A percentile compares a stretch with the other conserved stretches of the same genome.
Evolutionary conservation across 2,888 invertebrate species (phyloP).

Genomic region (Plagodis dolabraria): DNA sequence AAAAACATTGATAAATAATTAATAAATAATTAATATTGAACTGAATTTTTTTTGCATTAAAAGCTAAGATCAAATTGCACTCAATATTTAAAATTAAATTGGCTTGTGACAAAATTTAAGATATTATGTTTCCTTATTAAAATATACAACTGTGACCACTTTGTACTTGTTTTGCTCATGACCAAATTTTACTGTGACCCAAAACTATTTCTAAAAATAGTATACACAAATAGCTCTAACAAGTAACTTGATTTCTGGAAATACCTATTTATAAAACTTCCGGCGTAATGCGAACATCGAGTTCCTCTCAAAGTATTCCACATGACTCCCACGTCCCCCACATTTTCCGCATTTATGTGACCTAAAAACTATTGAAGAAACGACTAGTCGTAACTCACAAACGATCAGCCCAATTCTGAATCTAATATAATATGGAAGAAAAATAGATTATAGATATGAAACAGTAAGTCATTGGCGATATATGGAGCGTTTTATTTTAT

Average conservation of each 20-base stretch:
- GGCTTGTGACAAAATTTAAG: too few relatives aligned
- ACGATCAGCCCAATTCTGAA: slow-evolving; percentile 34
- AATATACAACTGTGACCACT: too few relatives aligned
- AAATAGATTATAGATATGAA: slow-evolving; percentile 17
- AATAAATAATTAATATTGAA: too few relatives aligned
- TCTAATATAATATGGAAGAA: slow-evolving; percentile 15
- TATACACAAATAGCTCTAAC: slow-evolving; percentile 1
- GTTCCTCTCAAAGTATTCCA: slow-evolving; percentile 12
- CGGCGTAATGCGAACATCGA: slow-evolving; percentile 14
- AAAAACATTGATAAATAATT: too few relatives aligned
- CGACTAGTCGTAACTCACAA: slow-evolving; percentile 41
- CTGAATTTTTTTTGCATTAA: too few relatives aligned
- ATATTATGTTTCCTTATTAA: too few relatives aligned
- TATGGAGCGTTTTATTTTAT: slow-evolving; percentile 25
- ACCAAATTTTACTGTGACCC: too few relatives aligned
- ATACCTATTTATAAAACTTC: slow-evolving; percentile 4
- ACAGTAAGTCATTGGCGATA: slow-evolving; percentile 20
- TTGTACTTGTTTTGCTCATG: too few relatives aligned
- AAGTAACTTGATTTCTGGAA: neutral
- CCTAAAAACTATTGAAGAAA: slow-evolving; percentile 38
- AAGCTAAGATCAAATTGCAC: too few relatives aligned
- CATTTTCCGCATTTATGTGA: slow-evolving; percentile 26
- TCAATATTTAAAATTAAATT: too few relatives aligned
- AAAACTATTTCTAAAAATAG: too few relatives aligned
- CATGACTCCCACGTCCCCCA: slow-evolving; percentile 5